These are phyloP conservation scores for Miniopterus natalensis DNA, from an alignment of 2,113 vertebrate genomes.

Conservation along the genomic window DNA sequence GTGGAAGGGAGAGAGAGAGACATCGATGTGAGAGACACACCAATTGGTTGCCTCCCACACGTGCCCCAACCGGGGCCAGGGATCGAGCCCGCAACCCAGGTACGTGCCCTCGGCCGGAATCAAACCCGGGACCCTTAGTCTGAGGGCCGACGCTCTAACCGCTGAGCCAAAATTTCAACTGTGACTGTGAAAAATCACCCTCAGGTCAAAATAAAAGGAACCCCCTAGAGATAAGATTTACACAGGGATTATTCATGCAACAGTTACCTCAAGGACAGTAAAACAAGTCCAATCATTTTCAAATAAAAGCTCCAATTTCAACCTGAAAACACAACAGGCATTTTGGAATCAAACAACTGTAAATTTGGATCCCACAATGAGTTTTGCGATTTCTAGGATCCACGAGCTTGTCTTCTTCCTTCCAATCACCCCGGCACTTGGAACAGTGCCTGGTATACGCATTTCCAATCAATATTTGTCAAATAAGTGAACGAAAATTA, in stretches of 20 bases:
- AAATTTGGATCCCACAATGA: neutral
- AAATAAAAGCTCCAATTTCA: neutral
- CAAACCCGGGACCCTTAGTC: too few relatives aligned
- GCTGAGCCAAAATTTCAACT: neutral
- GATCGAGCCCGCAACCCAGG: too few relatives aligned
- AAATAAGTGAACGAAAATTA: neutral
- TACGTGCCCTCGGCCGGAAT: too few relatives aligned
- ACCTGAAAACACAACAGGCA: neutral
- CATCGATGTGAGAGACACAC: too few relatives aligned
- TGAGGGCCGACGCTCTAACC: too few relatives aligned
- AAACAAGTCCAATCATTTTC: neutral
- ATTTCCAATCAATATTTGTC: neutral
- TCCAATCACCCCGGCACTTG: neutral
- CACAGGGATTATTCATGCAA: neutral
- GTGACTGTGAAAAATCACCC: constrained; percentile 15
- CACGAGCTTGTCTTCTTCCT: neutral
- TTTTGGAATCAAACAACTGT: neutral
- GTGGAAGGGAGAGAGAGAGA: too few relatives aligned
- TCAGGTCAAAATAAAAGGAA: constrained; percentile 11
- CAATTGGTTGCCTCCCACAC: too few relatives aligned
- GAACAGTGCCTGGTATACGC: neutral
- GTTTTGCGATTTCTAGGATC: neutral
- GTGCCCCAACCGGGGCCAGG: too few relatives aligned
- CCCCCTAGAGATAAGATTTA: neutral
- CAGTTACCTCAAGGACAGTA: neutral